Percentiles rank a stretch among this genome's conserved stretches.
Evolutionary conservation across 2,113 vertebrate genomes (phyloP).

Genomic region (Eubucco bourcierii): DNA sequence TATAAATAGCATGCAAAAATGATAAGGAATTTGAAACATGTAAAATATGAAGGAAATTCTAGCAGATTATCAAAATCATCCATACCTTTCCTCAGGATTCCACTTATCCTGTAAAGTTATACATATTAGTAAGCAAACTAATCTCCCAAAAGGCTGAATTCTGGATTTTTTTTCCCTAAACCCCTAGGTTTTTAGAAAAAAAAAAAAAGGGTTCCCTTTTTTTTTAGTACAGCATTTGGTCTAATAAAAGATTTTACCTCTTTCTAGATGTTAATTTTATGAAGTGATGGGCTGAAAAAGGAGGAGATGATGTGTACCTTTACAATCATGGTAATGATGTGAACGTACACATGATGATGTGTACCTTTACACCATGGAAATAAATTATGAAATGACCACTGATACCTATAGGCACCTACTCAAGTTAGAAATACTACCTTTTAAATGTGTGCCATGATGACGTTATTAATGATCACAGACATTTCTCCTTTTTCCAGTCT

Average conservation of each 20-base stretch:
- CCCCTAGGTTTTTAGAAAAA: not conserved
- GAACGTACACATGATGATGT: too few species aligned
- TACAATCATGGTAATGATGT: too few species aligned
- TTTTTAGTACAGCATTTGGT: not conserved
- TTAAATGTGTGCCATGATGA: not conserved
- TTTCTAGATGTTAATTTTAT: not conserved
- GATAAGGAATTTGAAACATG: not conserved
- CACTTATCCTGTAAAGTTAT: not conserved
- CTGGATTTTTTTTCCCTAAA: not conserved
- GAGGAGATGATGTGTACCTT: not conserved
- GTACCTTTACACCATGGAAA: not conserved
- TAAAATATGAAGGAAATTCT: not conserved
- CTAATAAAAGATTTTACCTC: not conserved
- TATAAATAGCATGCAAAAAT: not conserved
- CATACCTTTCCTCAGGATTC: not conserved
- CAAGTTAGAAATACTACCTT: not conserved
- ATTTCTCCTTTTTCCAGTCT: not conserved
- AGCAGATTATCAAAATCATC: fast-evolving
- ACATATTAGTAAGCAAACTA: not conserved
- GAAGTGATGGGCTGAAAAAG: not conserved
- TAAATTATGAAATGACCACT: not conserved
- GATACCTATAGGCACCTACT: not conserved
- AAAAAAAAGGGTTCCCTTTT: not conserved
- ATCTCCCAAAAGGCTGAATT: not conserved
- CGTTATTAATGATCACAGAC: not conserved